Conservation (phyloP, 2,113 vertebrate genomes). For the Stercorarius parasiticus region DNA sequence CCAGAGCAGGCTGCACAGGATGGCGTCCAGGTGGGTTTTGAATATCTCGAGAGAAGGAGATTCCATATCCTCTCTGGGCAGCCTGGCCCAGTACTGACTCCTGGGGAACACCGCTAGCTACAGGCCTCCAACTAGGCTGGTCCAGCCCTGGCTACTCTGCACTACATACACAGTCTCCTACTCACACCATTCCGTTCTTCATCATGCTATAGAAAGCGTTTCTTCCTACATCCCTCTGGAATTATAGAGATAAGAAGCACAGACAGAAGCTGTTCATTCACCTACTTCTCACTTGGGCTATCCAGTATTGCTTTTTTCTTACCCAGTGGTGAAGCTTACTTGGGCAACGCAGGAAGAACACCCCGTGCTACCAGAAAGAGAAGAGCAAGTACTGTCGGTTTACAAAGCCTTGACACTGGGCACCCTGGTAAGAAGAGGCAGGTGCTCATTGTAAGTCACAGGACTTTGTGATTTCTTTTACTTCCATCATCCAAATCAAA, state of each 20-base stretch:
- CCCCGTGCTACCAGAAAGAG: accelerated
- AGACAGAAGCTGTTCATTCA: background rate
- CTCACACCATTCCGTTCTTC: background rate
- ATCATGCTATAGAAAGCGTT: background rate
- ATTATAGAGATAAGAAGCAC: background rate
- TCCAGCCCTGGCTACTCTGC: too few species aligned
- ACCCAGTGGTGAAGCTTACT: background rate
- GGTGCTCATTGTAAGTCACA: background rate
- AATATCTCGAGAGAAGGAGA: background rate
- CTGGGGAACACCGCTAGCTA: background rate
- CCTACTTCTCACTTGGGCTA: background rate
- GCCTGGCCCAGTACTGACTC: background rate
- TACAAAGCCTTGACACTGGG: too few species aligned
- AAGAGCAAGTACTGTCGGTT: background rate
- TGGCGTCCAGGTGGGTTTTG: background rate
- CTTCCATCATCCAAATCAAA: background rate
- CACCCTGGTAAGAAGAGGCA: background rate
- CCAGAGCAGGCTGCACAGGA: background rate
- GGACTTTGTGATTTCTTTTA: background rate
- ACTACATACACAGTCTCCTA: background rate
- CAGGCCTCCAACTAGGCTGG: background rate
- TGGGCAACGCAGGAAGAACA: background rate
- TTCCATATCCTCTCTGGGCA: background rate
- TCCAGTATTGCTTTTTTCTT: background rate
- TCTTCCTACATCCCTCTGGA: background rate